phyloP scores from a whole-genome alignment of 2,797 vertebrate species.

The Margarornis squamiger region DNA sequence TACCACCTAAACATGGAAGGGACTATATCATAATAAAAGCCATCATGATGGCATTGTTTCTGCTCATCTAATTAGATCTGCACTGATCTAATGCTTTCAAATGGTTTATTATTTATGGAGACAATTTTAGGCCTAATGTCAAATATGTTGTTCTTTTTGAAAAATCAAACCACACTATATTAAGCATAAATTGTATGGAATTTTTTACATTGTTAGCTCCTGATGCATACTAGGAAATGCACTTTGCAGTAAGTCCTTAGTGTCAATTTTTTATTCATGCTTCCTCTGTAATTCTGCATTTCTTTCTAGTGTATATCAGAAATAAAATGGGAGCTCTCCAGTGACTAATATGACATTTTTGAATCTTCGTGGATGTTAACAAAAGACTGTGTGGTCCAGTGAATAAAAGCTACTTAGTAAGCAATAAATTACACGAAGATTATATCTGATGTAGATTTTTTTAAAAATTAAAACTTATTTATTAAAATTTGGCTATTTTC shows the following conservation, averaged over 20 bases:
- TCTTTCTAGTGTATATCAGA: not conserved
- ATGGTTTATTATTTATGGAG: slow-evolving; percentile 1
- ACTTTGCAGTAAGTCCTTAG: not conserved
- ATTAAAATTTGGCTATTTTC: not conserved
- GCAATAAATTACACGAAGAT: not conserved
- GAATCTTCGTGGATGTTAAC: not conserved
- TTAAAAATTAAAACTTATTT: not conserved
- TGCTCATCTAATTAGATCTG: not conserved
- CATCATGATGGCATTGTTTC: not conserved
- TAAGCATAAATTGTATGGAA: not conserved
- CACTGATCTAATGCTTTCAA: not conserved
- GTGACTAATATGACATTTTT: not conserved
- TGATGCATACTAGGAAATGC: not conserved
- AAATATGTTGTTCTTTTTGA: not conserved
- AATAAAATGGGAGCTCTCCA: not conserved
- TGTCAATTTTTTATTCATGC: slow-evolving; percentile 36
- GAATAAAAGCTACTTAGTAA: not conserved
- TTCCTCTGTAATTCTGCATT: slow-evolving; percentile 4
- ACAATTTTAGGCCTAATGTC: not conserved
- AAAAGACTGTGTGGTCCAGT: not conserved
- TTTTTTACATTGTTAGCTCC: not conserved
- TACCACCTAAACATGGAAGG: not conserved
- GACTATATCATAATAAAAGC: not conserved
- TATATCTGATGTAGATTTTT: not conserved
- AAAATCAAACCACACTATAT: not conserved